Percentiles rank a stretch among this genome's conserved stretches.
Evolutionary conservation across 2,888 invertebrate genomes (phyloP).

Genomic region (Polymixis lichenea): DNA sequence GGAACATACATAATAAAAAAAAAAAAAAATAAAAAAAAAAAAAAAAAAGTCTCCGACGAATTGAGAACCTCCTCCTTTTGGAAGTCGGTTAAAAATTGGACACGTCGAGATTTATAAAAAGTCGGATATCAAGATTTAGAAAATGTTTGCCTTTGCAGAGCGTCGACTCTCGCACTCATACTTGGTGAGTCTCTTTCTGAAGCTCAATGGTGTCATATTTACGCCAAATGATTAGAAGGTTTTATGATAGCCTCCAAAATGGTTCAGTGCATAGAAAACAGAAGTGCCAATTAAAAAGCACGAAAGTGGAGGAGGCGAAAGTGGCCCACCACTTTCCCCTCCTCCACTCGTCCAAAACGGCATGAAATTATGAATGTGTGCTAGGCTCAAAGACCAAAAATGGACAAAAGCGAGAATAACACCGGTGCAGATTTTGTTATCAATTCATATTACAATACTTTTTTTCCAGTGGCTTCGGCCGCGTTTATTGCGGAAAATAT

Average conservation of each 20-base stretch:
- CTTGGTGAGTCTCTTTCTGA: background rate
- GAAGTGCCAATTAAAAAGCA: constrained; percentile 30
- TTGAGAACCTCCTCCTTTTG: no score
- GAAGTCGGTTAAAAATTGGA: no score
- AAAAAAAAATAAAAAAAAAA: no score
- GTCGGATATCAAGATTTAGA: no score
- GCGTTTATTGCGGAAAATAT: no score
- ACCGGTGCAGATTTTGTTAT: constrained; percentile 2
- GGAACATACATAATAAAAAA: no score
- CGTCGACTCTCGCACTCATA: background rate
- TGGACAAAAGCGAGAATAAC: background rate
- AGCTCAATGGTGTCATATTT: background rate
- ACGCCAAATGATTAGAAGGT: background rate
- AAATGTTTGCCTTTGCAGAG: background rate
- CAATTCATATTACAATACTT: background rate
- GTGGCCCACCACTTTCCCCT: no score
- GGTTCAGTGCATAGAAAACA: constrained; percentile 30
- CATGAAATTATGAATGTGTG: constrained; percentile 52
- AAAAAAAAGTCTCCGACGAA: no score
- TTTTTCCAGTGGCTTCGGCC: no score
- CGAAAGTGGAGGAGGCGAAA: constrained; percentile 48
- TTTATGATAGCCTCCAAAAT: constrained; percentile 20
- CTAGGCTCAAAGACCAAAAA: constrained; percentile 20
- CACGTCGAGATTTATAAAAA: no score
- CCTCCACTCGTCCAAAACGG: no score